Conservation (phyloP, 2,797 vertebrate genomes). For the Pangasius mekongensis region DNA sequence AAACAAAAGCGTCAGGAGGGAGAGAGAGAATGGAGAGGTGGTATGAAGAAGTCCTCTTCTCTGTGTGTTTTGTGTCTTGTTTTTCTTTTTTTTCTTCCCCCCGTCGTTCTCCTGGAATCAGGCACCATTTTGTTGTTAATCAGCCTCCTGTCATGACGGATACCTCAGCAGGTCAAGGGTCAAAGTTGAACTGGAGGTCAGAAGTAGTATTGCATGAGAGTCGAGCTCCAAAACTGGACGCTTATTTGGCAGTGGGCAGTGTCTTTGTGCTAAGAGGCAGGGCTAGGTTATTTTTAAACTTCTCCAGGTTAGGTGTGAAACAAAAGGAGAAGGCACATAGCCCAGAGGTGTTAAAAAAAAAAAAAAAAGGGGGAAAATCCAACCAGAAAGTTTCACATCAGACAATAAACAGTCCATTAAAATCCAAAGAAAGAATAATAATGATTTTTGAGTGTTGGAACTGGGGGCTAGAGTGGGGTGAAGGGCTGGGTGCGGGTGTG, state of each 20-base stretch:
- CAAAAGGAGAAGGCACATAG: constrained; percentile 10
- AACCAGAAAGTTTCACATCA: constrained; percentile 75
- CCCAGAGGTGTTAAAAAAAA: constrained; percentile 32
- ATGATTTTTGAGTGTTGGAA: constrained; percentile 81
- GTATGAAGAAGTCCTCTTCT: constrained; percentile 71
- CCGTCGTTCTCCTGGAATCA: constrained; percentile 75
- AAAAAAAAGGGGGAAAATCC: constrained; percentile 65
- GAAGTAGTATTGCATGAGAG: constrained; percentile 93
- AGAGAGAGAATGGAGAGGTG: constrained; percentile 63
- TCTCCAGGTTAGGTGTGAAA: constrained; percentile 76
- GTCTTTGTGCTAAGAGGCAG: constrained; percentile 68
- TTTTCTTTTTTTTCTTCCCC: constrained; percentile 71
- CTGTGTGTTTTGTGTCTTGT: constrained; percentile 68
- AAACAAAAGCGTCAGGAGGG: constrained; percentile 72
- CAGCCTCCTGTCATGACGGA: constrained; percentile 97
- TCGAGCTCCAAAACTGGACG: constrained; percentile 86
- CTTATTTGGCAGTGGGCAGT: constrained; percentile 80
- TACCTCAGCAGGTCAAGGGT: constrained; percentile 89
- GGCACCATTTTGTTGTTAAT: constrained; percentile 97
- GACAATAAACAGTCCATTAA: constrained; percentile 88
- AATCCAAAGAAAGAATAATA: constrained; percentile 68
- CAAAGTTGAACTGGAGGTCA: constrained; percentile 99
- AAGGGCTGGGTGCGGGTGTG: too few species aligned
- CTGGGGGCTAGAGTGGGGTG: constrained; percentile 73
- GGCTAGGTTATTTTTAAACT: constrained; percentile 71